Evolutionary conservation across 2,888 invertebrate genomes (phyloP).

Genomic region (Cerastoderma edule): DNA sequence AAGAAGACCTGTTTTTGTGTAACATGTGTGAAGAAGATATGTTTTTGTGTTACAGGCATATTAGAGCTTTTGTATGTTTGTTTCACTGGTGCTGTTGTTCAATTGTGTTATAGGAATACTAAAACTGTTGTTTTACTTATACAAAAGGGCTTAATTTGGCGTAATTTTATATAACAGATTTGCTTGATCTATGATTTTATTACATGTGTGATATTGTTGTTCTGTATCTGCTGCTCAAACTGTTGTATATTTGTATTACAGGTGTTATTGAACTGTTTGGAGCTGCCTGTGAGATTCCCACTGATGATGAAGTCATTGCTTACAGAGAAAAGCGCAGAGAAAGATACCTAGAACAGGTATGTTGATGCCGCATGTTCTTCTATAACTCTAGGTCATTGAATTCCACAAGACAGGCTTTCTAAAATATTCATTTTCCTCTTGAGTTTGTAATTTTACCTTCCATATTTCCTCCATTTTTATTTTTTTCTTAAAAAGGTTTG

Average conservation of each 20-base stretch:
- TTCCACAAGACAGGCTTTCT: background rate
- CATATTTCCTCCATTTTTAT: no score
- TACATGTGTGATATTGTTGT: no score
- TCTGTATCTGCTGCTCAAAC: background rate
- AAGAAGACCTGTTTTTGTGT: no score
- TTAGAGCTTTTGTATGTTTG: no score
- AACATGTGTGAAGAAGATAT: no score
- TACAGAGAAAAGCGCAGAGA: slow-evolving; percentile 85
- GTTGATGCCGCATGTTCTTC: background rate
- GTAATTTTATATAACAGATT: background rate
- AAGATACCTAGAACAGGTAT: slow-evolving; percentile 85
- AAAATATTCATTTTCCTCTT: no score
- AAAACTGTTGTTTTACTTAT: no score
- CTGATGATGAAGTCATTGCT: slow-evolving; percentile 83
- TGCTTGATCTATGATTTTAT: background rate
- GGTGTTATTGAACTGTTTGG: slow-evolving; percentile 87
- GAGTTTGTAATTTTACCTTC: no score
- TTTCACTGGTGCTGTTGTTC: no score
- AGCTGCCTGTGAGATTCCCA: slow-evolving; percentile 84
- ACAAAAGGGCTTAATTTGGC: background rate
- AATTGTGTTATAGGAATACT: no score
- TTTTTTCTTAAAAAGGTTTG: no score
- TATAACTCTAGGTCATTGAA: background rate
- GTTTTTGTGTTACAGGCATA: no score
- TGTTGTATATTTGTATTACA: slow-evolving; percentile 39